Percentiles rank a stretch among this genome's conserved stretches.
Conservation (phyloP, 92 coral and sea anemone species). For the Bergia sp. region DNA sequence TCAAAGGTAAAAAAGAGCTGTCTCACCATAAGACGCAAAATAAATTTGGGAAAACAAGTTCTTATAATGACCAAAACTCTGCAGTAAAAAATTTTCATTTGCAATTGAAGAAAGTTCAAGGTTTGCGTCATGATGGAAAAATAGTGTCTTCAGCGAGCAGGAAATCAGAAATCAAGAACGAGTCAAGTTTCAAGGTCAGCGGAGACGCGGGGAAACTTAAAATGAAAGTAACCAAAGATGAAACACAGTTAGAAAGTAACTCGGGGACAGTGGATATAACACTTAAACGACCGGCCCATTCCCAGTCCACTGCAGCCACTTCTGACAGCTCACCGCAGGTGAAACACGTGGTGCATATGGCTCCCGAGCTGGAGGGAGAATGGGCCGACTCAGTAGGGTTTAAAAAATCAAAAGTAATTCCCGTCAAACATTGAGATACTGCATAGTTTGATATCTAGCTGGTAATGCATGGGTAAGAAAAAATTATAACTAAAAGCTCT, state of each 20-base stretch:
- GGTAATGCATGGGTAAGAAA: too few relatives aligned
- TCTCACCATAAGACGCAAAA: background rate
- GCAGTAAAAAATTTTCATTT: background rate
- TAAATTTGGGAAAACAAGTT: background rate
- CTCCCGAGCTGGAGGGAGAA: slow-evolving; percentile 21
- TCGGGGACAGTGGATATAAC: slow-evolving; percentile 84
- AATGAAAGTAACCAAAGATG: slow-evolving; percentile 81
- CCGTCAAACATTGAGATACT: background rate
- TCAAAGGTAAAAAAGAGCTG: background rate
- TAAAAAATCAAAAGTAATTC: slow-evolving; percentile 24
- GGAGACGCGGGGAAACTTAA: slow-evolving; percentile 90
- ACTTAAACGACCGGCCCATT: slow-evolving; percentile 60
- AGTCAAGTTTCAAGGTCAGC: slow-evolving; percentile 64
- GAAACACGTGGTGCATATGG: slow-evolving; percentile 5
- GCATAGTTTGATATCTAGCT: too few relatives aligned
- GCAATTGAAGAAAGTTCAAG: background rate
- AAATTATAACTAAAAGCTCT: too few relatives aligned
- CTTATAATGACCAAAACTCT: background rate
- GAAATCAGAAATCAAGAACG: slow-evolving; percentile 68
- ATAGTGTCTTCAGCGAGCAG: slow-evolving; percentile 43
- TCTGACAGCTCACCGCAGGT: slow-evolving; percentile 3
- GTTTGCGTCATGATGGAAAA: background rate
- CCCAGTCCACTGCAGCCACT: slow-evolving; percentile 29
- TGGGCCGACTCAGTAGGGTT: background rate
- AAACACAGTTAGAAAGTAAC: slow-evolving; percentile 75